Evolutionary conservation across 2,888 invertebrate genomes (phyloP).

Genomic region (Agonopterix alstromeriana): DNA sequence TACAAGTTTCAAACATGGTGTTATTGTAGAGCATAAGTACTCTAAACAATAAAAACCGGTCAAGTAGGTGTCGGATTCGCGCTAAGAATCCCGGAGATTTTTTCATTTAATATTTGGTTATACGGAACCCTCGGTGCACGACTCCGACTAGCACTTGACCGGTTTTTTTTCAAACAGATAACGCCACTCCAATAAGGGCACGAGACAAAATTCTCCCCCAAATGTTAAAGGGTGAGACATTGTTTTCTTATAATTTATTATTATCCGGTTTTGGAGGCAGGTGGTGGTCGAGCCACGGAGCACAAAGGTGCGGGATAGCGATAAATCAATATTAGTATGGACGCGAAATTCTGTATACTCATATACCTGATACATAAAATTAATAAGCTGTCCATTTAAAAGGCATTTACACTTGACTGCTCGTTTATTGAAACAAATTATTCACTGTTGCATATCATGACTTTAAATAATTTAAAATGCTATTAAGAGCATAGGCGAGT

Average conservation of each 20-base stretch:
- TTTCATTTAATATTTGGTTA: no score
- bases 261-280: conserved; percentile 63
- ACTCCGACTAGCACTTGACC: no score
- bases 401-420: neutral
- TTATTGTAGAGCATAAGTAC: no score
- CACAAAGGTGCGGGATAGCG: conserved; percentile 22
- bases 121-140: no score
- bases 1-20: no score
- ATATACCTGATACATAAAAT: neutral
- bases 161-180: neutral
- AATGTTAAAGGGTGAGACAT: conserved; percentile 44
- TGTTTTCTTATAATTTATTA: conserved; percentile 63
- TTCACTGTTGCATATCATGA: no score
- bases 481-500: no score
- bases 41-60: no score
- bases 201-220: conserved; percentile 39
- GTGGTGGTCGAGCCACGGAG: conserved; percentile 33
- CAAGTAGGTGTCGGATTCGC: no score
- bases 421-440: neutral
- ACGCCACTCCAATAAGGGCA: conserved; percentile 20
- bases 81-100: no score
- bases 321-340: conserved; percentile 29
- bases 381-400: neutral
- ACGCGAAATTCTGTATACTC: neutral
- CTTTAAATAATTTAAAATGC: no score